These are phyloP conservation scores for Entomobrya multifasciata DNA, from an alignment of 2,888 invertebrate species.

Conservation along the genomic window DNA sequence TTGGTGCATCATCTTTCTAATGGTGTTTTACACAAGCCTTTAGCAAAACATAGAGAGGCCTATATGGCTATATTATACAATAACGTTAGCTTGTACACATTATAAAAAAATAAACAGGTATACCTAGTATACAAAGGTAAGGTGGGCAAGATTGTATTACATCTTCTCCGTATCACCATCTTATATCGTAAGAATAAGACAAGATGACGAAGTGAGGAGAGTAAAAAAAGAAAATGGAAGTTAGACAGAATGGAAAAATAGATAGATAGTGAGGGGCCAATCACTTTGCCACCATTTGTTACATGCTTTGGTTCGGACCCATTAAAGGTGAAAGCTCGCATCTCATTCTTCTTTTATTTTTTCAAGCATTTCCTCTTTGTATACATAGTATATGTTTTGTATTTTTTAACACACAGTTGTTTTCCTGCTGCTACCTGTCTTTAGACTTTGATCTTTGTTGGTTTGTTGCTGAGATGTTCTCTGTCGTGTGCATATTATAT, in stretches of 20 bases:
- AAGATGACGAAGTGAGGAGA: background rate
- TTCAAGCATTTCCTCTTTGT: conserved; percentile 6
- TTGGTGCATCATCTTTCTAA: conserved; percentile 8
- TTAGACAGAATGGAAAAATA: conserved; percentile 23
- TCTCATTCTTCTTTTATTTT: conserved; percentile 58
- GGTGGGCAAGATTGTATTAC: too few species aligned
- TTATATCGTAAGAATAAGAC: too few species aligned
- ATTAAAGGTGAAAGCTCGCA: conserved; percentile 67
- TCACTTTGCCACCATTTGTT: conserved; percentile 70
- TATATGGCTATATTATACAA: background rate
- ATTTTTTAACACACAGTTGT: background rate
- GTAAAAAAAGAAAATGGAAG: conserved; percentile 43
- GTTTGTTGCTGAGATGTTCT: too few species aligned
- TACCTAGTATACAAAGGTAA: background rate
- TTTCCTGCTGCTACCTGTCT: conserved; percentile 6
- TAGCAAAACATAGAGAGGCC: background rate
- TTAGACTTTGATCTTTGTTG: conserved; percentile 19
- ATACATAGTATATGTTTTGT: background rate
- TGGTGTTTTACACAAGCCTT: background rate
- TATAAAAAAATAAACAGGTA: conserved; percentile 14
- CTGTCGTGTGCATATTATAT: too few species aligned
- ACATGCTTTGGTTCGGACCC: conserved; percentile 48
- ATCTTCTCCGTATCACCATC: too few species aligned
- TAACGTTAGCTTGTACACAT: conserved; percentile 25
- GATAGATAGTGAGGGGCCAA: conserved; percentile 60